phyloP scores from a whole-genome alignment of 2,888 invertebrate genomes.

The Agriopis leucophaearia region DNA sequence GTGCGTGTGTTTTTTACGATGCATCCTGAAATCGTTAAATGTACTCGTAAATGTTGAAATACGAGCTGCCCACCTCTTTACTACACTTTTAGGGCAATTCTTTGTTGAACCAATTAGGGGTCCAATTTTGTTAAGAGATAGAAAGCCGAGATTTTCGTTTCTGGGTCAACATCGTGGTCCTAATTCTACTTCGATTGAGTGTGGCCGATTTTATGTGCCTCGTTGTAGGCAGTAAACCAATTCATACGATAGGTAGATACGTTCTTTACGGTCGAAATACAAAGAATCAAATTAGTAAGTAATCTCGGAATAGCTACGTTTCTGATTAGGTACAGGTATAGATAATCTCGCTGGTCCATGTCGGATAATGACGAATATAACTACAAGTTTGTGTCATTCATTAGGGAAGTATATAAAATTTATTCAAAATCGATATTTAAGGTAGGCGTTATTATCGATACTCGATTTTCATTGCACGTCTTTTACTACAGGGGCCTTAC shows the following conservation, averaged over 20 bases:
- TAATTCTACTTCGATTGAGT: constrained; percentile 15
- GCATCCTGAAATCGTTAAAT: constrained; percentile 62
- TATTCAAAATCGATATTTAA: no score
- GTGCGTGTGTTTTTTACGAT: constrained; percentile 79
- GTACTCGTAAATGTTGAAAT: constrained; percentile 33
- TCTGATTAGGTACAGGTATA: constrained; percentile 1
- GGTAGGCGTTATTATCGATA: no score
- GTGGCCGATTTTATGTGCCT: constrained; percentile 11
- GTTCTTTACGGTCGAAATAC: neutral
- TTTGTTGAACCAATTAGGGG: constrained; percentile 25
- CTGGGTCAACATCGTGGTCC: constrained; percentile 12
- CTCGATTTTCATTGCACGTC: no score
- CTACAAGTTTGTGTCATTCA: no score
- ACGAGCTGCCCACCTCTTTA: constrained; percentile 30
- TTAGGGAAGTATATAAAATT: no score
- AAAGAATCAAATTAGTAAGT: constrained; percentile 18
- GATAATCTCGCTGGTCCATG: neutral
- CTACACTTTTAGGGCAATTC: constrained; percentile 23
- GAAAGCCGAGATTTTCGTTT: constrained; percentile 22
- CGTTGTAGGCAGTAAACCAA: constrained; percentile 12
- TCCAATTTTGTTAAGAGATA: constrained; percentile 28
- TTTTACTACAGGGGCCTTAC: no score
- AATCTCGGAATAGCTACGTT: neutral
- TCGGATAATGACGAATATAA: no score
- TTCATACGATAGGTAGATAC: constrained; percentile 9